Percentiles rank a stretch among this genome's conserved stretches.
Conservation (phyloP, 1,140 invertebrate genomes). For the Antheraea mylitta region DNA sequence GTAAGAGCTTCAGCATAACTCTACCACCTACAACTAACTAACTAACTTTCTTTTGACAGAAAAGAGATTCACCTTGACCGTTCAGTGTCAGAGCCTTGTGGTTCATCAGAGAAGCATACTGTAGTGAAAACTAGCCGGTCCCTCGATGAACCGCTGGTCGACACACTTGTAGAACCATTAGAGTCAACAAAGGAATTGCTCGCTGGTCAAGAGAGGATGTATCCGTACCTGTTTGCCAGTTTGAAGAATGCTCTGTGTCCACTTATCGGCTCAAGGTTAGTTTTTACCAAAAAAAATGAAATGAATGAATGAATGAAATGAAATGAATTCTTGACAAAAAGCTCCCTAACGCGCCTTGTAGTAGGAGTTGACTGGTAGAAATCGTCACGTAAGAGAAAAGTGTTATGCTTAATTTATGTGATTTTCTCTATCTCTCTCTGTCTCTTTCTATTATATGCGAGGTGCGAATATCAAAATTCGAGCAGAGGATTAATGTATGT, state of each 20-base stretch:
- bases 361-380: too few species aligned
- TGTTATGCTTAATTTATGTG: too few species aligned
- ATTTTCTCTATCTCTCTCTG: too few species aligned
- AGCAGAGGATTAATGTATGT: too few species aligned
- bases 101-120: conserved; percentile 22
- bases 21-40: too few species aligned
- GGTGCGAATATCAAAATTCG: too few species aligned
- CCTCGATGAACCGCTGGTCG: conserved; percentile 19
- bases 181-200: conserved; percentile 68
- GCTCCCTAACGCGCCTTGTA: too few species aligned
- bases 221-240: conserved; percentile 83
- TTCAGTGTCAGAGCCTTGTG: conserved; percentile 48
- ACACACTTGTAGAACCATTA: conserved; percentile 41
- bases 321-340: too few species aligned
- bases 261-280: conserved; percentile 81
- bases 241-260: conserved; percentile 84
- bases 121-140: not conserved
- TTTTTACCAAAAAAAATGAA: not conserved
- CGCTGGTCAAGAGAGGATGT: conserved; percentile 83
- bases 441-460: too few species aligned
- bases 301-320: not conserved
- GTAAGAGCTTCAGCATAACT: too few species aligned
- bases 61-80: conserved; percentile 48
- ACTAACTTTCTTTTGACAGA: conserved; percentile 28
- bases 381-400: too few species aligned